Base-by-base conservation (phyloP, 1,140 invertebrate species). In the Drosophila leontia region DNA sequence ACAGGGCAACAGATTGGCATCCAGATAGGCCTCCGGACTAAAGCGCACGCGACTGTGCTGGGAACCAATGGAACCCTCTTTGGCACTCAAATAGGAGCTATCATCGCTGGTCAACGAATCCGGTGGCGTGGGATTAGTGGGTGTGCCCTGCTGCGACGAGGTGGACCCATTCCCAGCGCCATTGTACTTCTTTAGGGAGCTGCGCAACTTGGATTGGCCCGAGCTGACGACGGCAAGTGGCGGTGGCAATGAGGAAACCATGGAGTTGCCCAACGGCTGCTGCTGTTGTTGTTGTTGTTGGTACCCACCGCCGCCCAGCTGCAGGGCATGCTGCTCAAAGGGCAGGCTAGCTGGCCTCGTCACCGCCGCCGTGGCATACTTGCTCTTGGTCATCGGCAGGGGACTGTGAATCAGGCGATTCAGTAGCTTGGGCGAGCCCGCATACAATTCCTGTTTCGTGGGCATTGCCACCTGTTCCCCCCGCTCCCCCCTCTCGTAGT, bases 91-190 rank as follows among this genome's bases (percentile, higher is more conserved):
- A 87, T 97, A 97, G 37, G 96, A 97, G 75, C 96, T 96, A 76
- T 97, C 97, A 57, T 97, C 97, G 77, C 96, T 97, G 0, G 96
- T 96, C 15, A 97, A 85, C 76, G 96, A 97, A 75, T 97, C 97
- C 0, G 97, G 96, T 0, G 97, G 96, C 3, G 97, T 97, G 2
- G 96, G 96, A 93, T 97, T 97, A 3, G 96, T 97, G 32, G 97
- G 96, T 0, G 96, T 97, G n/a, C 90, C 85, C 64, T 91, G 88
- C 56, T 91, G 88, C 17, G 88, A 91, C n/a, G 81, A 91, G 29
- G 76, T 80, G 47, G 71, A 80, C 3, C 83, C 83, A 29, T 87
- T 86, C 1, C 71, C 56, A 6, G 57, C 75, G 34, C 45, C 50
- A 35, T 81, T 81, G 65, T 88, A 90, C 23, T 84, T 84, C 32